These are phyloP conservation scores for Chlamydotis undulata DNA, from an alignment of 2,113 vertebrate species.

Conservation along the genomic window DNA sequence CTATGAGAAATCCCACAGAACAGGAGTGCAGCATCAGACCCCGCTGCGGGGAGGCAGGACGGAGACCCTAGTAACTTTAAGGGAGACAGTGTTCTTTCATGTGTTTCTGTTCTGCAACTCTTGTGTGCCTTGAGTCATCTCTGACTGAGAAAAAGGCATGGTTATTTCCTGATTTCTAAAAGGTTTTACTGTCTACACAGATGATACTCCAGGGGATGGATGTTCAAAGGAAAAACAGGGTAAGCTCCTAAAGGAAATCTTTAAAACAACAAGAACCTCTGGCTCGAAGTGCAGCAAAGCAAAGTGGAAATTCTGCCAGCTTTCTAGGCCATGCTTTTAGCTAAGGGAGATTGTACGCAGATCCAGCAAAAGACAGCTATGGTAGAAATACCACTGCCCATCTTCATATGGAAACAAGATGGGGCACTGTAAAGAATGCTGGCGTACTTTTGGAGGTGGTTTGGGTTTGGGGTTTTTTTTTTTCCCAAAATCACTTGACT, in stretches of 20 bases:
- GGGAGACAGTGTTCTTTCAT: background rate
- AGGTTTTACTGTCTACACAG: background rate
- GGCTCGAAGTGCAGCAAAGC: background rate
- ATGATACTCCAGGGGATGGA: background rate
- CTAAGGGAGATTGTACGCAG: background rate
- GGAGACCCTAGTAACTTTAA: background rate
- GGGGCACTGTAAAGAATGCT: background rate
- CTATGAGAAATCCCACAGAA: background rate
- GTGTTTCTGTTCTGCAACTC: background rate
- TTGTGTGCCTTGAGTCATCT: background rate
- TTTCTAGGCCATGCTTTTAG: background rate
- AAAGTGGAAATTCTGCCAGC: background rate
- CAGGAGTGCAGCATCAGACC: rapidly evolving
- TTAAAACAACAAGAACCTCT: background rate
- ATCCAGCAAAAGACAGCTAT: background rate
- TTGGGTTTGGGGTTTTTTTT: background rate
- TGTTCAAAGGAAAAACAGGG: background rate
- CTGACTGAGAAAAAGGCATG: background rate
- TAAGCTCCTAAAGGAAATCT: background rate
- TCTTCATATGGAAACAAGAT: background rate
- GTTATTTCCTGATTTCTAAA: background rate
- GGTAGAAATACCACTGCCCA: background rate
- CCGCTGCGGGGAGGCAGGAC: background rate
- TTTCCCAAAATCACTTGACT: background rate
- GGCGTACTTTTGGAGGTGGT: background rate